A percentile compares a stretch with the other conserved stretches of the same genome.
phyloP scores from a whole-genome alignment of 2,113 vertebrate species.

The Hemibagrus wyckioides region DNA sequence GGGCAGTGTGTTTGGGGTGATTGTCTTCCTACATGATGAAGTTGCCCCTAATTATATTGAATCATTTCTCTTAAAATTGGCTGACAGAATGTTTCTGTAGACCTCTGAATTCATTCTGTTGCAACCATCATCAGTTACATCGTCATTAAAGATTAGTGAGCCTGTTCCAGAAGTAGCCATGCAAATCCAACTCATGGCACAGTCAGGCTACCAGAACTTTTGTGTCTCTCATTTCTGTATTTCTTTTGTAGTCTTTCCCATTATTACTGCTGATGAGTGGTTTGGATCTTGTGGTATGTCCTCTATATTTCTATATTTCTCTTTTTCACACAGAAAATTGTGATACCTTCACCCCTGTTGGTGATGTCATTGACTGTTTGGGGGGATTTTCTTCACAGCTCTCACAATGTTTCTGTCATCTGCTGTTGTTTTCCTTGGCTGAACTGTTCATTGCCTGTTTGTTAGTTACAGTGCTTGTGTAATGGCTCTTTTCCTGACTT shows the following conservation, averaged over 20 bases:
- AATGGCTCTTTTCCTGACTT: not conserved
- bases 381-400: not conserved
- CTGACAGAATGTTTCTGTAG: not conserved
- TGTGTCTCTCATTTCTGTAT: not conserved
- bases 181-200: not conserved
- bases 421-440: not conserved
- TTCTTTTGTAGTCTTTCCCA: not conserved
- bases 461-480: not conserved
- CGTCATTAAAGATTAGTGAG: not conserved
- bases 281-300: not conserved
- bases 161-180: not conserved
- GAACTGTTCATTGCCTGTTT: not conserved
- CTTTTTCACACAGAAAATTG: not conserved
- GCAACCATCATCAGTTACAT: not conserved
- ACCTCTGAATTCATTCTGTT: not conserved
- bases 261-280: not conserved
- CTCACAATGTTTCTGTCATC: not conserved
- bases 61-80: not conserved
- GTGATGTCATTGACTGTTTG: not conserved
- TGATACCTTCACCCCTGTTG: not conserved
- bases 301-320: not conserved
- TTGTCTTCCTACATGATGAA: not conserved
- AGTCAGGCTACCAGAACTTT: not conserved
- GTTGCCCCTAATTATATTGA: not conserved
- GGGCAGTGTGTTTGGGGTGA: not conserved